Conservation (phyloP, 2,888 invertebrate species). For the Unio pictorum region DNA sequence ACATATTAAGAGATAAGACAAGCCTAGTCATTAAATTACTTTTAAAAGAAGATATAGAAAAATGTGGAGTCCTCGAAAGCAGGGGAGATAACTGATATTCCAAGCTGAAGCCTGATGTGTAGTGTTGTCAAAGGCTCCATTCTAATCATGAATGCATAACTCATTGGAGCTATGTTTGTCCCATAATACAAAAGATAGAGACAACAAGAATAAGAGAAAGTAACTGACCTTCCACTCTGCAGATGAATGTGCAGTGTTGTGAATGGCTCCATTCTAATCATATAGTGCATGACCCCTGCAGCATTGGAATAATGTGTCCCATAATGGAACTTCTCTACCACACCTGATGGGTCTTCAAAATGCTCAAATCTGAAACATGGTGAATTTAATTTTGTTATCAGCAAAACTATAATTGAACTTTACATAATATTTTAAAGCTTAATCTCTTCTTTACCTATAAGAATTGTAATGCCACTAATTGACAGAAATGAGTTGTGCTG, state of each 20-base stretch:
- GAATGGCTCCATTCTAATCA: constrained; percentile 73
- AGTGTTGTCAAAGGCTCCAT: constrained; percentile 73
- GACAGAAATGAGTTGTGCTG: too few species aligned
- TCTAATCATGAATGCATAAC: constrained; percentile 60
- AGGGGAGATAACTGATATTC: constrained; percentile 57
- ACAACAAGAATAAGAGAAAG: neutral
- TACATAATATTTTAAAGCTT: too few species aligned
- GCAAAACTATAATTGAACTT: neutral
- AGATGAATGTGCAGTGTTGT: constrained; percentile 73
- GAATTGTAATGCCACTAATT: too few species aligned
- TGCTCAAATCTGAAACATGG: constrained; percentile 68
- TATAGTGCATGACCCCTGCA: constrained; percentile 74
- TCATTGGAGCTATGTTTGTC: neutral
- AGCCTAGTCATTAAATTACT: too few species aligned
- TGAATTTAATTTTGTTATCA: neutral
- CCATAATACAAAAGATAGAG: neutral
- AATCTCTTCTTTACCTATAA: too few species aligned
- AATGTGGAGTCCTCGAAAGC: too few species aligned
- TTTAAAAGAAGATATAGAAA: too few species aligned
- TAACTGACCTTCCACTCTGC: constrained; percentile 74
- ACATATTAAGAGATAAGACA: too few species aligned
- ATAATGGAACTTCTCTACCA: constrained; percentile 73
- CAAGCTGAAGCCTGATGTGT: constrained; percentile 74
- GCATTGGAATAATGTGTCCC: constrained; percentile 74
- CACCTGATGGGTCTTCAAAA: constrained; percentile 72